Conservation (phyloP, 2,113 vertebrate species). For the Arothron firmamentum region DNA sequence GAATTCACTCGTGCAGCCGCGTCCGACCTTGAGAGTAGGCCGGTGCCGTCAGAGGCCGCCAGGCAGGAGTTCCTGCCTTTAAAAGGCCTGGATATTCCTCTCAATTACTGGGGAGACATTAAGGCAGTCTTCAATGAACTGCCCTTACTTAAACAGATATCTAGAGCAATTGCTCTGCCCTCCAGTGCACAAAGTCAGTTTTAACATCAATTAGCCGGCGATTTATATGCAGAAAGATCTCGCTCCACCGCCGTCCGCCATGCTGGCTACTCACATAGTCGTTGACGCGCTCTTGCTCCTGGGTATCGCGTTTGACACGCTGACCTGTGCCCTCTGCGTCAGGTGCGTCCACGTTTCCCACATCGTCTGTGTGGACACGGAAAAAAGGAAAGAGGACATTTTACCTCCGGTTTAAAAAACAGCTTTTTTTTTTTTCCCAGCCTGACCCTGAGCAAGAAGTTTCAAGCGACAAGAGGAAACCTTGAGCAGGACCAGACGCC, state of each 20-base stretch:
- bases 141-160: slow-evolving; percentile 79
- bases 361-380: slow-evolving; percentile 55
- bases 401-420: not conserved
- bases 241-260: not conserved
- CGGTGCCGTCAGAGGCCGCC: too few relatives aligned
- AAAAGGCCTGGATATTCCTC: slow-evolving; percentile 73
- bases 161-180: slow-evolving; percentile 76
- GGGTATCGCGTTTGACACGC: slow-evolving; percentile 70
- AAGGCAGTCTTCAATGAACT: slow-evolving; percentile 75
- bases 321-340: slow-evolving; percentile 61
- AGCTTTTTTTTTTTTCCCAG: too few relatives aligned
- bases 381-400: not conserved
- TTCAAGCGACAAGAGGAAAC: too few relatives aligned
- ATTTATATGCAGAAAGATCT: slow-evolving; percentile 69
- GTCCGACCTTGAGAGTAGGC: slow-evolving; percentile 66
- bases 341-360: slow-evolving; percentile 51
- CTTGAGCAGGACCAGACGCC: too few relatives aligned
- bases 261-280: slow-evolving; percentile 72
- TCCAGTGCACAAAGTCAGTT: slow-evolving; percentile 73
- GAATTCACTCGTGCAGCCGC: slow-evolving; percentile 54
- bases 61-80: slow-evolving; percentile 63
- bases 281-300: slow-evolving; percentile 63
- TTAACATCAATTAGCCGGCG: slow-evolving; percentile 76
- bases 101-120: slow-evolving; percentile 76
- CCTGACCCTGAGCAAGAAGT: too few relatives aligned